Evolutionary conservation across 2,797 vertebrate species (phyloP).

Genomic region (Paedocypris micromegethes): DNA sequence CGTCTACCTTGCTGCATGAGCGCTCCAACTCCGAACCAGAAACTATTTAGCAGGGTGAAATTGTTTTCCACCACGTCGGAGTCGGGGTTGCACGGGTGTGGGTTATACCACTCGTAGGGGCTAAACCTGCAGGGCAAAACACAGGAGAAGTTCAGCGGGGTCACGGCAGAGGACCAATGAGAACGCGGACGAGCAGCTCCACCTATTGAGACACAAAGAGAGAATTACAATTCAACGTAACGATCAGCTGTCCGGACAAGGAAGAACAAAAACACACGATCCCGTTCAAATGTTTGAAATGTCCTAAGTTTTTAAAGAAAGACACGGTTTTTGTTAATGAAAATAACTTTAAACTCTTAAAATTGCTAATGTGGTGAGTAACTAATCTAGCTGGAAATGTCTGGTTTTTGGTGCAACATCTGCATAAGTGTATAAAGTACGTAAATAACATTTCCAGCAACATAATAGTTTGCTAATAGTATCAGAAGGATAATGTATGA

Average conservation of each 20-base stretch:
- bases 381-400: no score
- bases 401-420: no score
- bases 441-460: no score
- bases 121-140: constrained; percentile 96
- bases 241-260: constrained; percentile 34
- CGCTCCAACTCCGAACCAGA: constrained; percentile 99
- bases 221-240: constrained; percentile 70
- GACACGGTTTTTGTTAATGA: no score
- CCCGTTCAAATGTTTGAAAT: constrained; percentile 34
- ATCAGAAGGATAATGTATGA: no score
- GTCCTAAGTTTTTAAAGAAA: no score
- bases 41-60: constrained; percentile 99
- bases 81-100: constrained; percentile 98
- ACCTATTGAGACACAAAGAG: constrained; percentile 82
- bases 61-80: constrained; percentile 99
- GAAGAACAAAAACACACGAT: background rate
- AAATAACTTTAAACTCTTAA: no score
- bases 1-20: constrained; percentile 99
- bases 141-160: constrained; percentile 66
- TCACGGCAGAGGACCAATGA: constrained; percentile 36
- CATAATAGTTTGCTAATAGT: no score
- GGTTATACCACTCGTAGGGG: constrained; percentile 99
- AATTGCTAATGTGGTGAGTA: no score
- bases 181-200: constrained; percentile 38
- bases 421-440: no score